These are phyloP conservation scores for Solea senegalensis DNA, from an alignment of 2,113 vertebrate genomes.

Conservation along the genomic window DNA sequence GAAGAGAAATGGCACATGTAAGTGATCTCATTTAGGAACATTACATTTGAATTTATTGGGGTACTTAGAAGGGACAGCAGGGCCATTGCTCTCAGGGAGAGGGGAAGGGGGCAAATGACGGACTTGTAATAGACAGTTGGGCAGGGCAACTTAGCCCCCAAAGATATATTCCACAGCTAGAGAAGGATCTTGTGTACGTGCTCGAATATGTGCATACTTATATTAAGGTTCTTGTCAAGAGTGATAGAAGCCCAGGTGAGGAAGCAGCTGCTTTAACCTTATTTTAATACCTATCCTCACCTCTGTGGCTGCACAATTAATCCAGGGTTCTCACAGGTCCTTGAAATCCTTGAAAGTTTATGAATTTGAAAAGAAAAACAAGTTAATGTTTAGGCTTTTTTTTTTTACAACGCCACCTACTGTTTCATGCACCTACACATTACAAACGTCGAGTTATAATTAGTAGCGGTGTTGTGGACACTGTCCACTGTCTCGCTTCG, in stretches of 20 bases:
- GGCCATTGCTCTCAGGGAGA: slow-evolving; percentile 70
- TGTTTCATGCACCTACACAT: no score
- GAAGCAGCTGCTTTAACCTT: background rate
- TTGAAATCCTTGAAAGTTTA: no score
- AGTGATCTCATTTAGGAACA: slow-evolving; percentile 84
- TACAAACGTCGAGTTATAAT: no score
- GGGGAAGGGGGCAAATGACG: slow-evolving; percentile 65
- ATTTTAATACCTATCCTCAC: no score
- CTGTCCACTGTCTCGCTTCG: no score
- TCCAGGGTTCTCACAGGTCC: no score
- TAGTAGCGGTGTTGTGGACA: no score
- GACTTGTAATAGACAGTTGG: slow-evolving; percentile 65
- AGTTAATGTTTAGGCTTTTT: no score
- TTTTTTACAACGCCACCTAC: no score
- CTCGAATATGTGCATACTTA: background rate
- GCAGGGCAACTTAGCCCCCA: slow-evolving; percentile 22
- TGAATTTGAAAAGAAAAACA: no score
- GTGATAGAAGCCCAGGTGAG: slow-evolving; percentile 1
- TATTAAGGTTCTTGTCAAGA: background rate
- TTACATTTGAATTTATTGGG: slow-evolving; percentile 85
- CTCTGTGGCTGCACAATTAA: no score
- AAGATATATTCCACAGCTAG: slow-evolving; percentile 4
- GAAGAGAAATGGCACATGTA: slow-evolving; percentile 84
- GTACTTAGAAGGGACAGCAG: slow-evolving; percentile 81
- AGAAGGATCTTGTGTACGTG: slow-evolving; percentile 27